Evolutionary conservation across 2,888 invertebrate genomes (phyloP), one percentile per base, ranked within the genome.

Genomic region (Diploptera punctata): DNA sequence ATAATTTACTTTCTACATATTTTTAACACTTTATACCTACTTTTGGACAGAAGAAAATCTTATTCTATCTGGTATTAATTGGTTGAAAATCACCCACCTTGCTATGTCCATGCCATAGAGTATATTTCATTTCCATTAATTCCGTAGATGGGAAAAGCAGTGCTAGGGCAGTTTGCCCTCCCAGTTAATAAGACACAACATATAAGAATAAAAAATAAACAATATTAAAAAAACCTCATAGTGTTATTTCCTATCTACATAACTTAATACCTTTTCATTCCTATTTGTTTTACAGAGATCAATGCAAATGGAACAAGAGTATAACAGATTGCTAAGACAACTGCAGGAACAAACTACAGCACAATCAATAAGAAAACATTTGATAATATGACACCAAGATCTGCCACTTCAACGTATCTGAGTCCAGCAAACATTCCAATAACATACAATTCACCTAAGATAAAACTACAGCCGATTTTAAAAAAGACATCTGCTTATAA

Each of bases 221-320:
- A n/a, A n/a, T n/a, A n/a, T n/a, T n/a, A n/a, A n/a, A n/a, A n/a
- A n/a, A n/a, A n/a, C n/a, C n/a, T n/a, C n/a, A n/a, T n/a, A n/a
- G n/a, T n/a, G n/a, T n/a, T n/a, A n/a, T n/a, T n/a, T n/a, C n/a
- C n/a, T n/a, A n/a, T n/a, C n/a, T n/a, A n/a, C n/a, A n/a, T n/a
- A n/a, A n/a, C 21, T 24, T 52, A 18, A 18, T 47, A 2, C 24
- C 10, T 54, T 21, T 13, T 3, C 10, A 29, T 19, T 38, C 13
- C 18, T n/a, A 16, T 38, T n/a, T n/a, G 26, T 31, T n/a, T 13
- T 38, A 38, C 61, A 65, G 65, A 65, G 47, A 65, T 10, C 47
- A n/a, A n/a, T 29, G n/a, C 16, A 31, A 24, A 5, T 65, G 13
- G 65, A 65, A 47, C 47, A 65, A 9, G 18, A 44, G 24, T 47